Evolutionary conservation across 2,888 invertebrate genomes (phyloP), one percentile per base, ranked within the genome.

Genomic region (Punctoribates punctum): DNA sequence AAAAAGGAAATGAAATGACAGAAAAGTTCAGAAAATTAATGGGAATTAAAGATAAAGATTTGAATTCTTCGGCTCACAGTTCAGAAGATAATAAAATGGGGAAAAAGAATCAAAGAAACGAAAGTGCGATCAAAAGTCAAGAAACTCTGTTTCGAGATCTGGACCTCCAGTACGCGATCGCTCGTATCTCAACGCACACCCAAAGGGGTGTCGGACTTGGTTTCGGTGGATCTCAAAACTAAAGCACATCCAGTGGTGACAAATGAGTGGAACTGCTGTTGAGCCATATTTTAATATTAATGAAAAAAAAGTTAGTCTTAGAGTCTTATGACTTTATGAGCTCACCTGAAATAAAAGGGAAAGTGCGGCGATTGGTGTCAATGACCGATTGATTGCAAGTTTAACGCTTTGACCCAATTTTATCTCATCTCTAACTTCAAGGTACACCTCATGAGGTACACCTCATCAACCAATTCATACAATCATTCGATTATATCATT

Each of bases 161-260:
- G 90, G 96, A 98, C 83, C 92, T 93, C 80, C 96, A 98, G 84
- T 98, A 98, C 83, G 95, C 96, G 84, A 93, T 94, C 74, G 97
- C 97, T 0, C 87, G 97, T 48, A 92, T 95, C 79, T 92, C 94
- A 25, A 98, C 97, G 0, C 97, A 97, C 85, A 96, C 96, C 13
- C 96, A 96, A 88, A 87, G 96, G 73, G 87, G 87, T 8, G 83
- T 87, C 15, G 87, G 87, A 8, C 82, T 87, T 1, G 87, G 87
- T 0, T 87, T 80, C 75, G 77, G 72, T 27, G 46, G 25, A 13
- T 25, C 42, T 48, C 72, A 72, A 48, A 67, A 67, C 38, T 67
- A 27, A 65, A 34, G 17, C 34, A 34, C 3, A 34, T 6, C 5
- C 38, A n/a, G 29, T 27, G 48, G 38, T 25, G 27, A 25, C 17